Base-by-base conservation (phyloP, 1,140 invertebrate species). In the Helicorthomorpha holstii region DNA sequence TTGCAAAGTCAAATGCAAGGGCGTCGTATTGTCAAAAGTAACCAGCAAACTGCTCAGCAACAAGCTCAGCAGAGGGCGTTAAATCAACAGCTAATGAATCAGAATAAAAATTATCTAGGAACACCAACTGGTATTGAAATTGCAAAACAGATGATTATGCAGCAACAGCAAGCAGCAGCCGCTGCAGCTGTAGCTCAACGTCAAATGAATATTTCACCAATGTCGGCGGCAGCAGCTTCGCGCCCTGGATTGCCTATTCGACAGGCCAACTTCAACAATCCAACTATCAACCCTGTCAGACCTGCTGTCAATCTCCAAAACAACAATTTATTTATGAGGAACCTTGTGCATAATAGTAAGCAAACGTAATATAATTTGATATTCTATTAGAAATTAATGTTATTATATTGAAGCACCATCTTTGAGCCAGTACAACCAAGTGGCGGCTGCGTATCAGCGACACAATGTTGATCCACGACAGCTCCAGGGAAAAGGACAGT, bases 21-120 rank as follows among this genome's bases (percentile, higher is more conserved):
- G 10, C 54, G 64, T 48, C 61, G 63, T 4, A 65, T 66, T 49
- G 62, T 66, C 3, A 66, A 66, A 62, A 61, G 64, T 4, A 52
- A 48, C 29, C 51, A 52, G 24, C n/a, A n/a, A n/a, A n/a, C n/a
- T n/a, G n/a, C n/a, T n/a, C n/a, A n/a, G n/a, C n/a, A n/a, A n/a
- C n/a, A n/a, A n/a, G n/a, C n/a, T n/a, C n/a, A n/a, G n/a, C n/a
- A n/a, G n/a, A n/a, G n/a, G n/a, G n/a, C n/a, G n/a, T n/a, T n/a
- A n/a, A n/a, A n/a, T n/a, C n/a, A n/a, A n/a, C n/a, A n/a, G n/a
- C n/a, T n/a, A n/a, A n/a, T n/a, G n/a, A n/a, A n/a, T n/a, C n/a
- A n/a, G n/a, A n/a, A n/a, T n/a, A n/a, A n/a, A n/a, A n/a, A n/a
- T n/a, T n/a, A n/a, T n/a, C n/a, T n/a, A n/a, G n/a, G n/a, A n/a